Evolutionary conservation across 2,113 vertebrate species (phyloP).

Genomic region (Phylloscopus trochilus): DNA sequence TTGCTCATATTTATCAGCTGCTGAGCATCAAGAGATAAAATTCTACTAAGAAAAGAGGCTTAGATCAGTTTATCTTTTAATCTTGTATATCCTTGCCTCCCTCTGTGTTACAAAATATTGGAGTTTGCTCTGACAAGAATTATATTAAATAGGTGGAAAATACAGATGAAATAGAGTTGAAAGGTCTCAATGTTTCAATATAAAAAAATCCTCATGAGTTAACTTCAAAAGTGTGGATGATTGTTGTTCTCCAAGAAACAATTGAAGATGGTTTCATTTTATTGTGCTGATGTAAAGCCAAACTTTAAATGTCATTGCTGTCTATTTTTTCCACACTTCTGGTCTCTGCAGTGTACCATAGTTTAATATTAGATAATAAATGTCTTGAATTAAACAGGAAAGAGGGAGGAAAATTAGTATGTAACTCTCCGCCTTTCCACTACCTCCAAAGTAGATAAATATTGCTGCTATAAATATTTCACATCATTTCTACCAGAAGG

Average conservation of each 20-base stretch:
- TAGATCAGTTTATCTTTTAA: not conserved
- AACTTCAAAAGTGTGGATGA: not conserved
- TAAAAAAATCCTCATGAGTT: not conserved
- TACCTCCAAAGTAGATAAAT: not conserved
- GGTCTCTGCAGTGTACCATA: not conserved
- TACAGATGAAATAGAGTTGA: not conserved
- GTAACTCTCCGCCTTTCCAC: not conserved
- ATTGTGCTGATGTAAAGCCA: not conserved
- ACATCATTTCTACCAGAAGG: not conserved
- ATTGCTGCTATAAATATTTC: not conserved
- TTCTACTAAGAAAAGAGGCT: not conserved
- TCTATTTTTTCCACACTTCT: not conserved
- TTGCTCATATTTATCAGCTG: not conserved
- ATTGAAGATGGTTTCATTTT: not conserved
- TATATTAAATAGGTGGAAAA: not conserved
- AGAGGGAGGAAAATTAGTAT: not conserved
- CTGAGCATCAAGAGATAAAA: constrained; percentile 4
- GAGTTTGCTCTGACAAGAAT: not conserved
- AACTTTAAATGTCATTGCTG: not conserved
- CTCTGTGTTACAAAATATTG: not conserved
- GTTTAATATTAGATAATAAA: not conserved
- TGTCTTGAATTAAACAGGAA: not conserved
- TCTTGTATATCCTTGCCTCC: not conserved
- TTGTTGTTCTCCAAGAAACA: not conserved
- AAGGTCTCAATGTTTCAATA: not conserved